phyloP scores from a whole-genome alignment of 2,888 invertebrate genomes.

The Dendrolimus pini region DNA sequence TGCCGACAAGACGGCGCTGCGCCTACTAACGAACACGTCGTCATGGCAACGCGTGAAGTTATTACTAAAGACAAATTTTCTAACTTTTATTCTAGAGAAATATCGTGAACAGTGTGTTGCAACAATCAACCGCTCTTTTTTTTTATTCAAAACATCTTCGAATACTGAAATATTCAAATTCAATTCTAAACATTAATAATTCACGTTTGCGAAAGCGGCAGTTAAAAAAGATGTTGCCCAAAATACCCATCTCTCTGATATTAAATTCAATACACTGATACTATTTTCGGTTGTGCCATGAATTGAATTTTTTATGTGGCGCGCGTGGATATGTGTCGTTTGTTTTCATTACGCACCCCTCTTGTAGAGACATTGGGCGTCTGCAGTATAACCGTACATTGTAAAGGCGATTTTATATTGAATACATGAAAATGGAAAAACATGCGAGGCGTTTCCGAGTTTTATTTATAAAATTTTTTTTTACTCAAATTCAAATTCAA shows the following conservation, averaged over 20 bases:
- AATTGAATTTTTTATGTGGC: constrained; percentile 66
- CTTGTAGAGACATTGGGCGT: constrained; percentile 23
- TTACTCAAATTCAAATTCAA: too few species aligned
- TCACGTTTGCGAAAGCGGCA: constrained; percentile 26
- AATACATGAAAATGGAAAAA: too few species aligned
- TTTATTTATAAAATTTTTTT: too few species aligned
- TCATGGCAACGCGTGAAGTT: too few species aligned
- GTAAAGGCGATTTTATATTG: neutral
- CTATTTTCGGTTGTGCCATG: constrained; percentile 57
- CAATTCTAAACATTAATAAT: constrained; percentile 38
- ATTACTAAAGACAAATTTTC: too few species aligned
- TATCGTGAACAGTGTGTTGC: too few species aligned
- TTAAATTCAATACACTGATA: constrained; percentile 42
- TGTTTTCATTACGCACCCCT: constrained; percentile 60
- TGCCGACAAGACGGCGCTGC: too few species aligned
- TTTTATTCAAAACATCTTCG: too few species aligned
- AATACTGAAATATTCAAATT: constrained; percentile 27
- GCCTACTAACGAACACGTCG: too few species aligned
- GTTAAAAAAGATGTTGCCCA: constrained; percentile 29
- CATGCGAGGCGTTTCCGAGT: too few species aligned
- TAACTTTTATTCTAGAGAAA: too few species aligned
- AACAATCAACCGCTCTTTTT: too few species aligned
- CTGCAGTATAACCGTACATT: neutral
- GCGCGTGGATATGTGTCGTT: constrained; percentile 59
- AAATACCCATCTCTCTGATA: constrained; percentile 36